Evolutionary conservation across 2,797 vertebrate species (phyloP).

Genomic region (Falco naumanni): DNA sequence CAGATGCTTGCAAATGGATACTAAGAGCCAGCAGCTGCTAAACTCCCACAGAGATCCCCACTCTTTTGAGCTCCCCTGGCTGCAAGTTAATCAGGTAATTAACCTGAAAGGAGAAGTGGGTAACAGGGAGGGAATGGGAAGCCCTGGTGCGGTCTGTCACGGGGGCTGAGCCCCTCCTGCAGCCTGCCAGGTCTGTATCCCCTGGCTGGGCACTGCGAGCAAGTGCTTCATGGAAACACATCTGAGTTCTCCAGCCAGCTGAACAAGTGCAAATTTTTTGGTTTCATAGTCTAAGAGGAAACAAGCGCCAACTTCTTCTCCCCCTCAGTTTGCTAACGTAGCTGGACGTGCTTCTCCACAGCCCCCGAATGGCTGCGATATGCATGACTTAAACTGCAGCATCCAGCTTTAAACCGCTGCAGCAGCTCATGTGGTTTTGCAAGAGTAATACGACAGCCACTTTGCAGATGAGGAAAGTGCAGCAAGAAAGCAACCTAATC

Average conservation of each 20-base stretch:
- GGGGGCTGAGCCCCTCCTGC: too few relatives aligned
- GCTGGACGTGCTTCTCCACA: background rate
- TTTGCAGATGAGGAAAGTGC: background rate
- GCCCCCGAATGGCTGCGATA: background rate
- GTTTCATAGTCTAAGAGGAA: background rate
- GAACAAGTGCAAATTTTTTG: background rate
- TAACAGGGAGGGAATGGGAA: too few relatives aligned
- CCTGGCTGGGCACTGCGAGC: background rate
- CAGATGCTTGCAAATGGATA: background rate
- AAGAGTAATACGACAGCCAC: too few relatives aligned
- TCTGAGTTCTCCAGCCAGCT: background rate
- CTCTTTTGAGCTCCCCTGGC: background rate
- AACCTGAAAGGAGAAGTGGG: background rate
- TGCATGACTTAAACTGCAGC: background rate
- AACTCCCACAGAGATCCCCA: background rate
- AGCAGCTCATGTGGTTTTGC: background rate
- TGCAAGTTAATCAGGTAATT: background rate
- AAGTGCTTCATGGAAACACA: accelerated
- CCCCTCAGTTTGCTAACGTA: background rate
- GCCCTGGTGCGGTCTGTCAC: background rate
- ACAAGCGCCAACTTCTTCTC: background rate
- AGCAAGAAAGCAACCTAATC: background rate
- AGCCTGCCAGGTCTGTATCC: too few relatives aligned
- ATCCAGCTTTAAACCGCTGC: background rate
- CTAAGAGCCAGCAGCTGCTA: background rate